Conservation (phyloP, 2,888 invertebrate genomes). For the Pterobdella sp. region DNA sequence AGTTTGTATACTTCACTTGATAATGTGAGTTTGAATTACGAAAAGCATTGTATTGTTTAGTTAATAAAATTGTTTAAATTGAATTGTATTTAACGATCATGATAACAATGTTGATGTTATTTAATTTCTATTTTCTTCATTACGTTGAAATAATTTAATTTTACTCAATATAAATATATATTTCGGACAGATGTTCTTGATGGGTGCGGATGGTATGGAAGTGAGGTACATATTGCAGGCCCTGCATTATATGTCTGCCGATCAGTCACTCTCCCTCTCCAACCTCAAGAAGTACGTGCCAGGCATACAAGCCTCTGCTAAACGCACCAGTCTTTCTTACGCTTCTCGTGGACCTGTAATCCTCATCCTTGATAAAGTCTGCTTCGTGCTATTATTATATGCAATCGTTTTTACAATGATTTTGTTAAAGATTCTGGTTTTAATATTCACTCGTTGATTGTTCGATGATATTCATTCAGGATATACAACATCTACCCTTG, state of each 20-base stretch:
- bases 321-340: slow-evolving; percentile 9
- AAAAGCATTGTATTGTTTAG: too few relatives aligned
- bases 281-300: slow-evolving; percentile 17
- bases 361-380: slow-evolving; percentile 46
- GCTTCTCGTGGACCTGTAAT: slow-evolving; percentile 39
- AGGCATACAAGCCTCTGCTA: slow-evolving; percentile 19
- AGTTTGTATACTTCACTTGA: too few relatives aligned
- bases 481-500: slow-evolving; percentile 70
- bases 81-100: too few relatives aligned
- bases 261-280: neutral
- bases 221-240: slow-evolving; percentile 27
- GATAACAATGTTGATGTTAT: too few relatives aligned
- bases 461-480: slow-evolving; percentile 50
- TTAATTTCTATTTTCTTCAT: too few relatives aligned
- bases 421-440: neutral
- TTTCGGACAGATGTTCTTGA: slow-evolving; percentile 33
- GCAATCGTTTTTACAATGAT: neutral
- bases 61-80: too few relatives aligned
- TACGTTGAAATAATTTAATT: too few relatives aligned
- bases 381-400: neutral
- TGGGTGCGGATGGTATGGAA: slow-evolving; percentile 29
- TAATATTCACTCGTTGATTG: neutral
- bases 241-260: slow-evolving; percentile 28
- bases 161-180: too few relatives aligned
- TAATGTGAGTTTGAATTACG: too few relatives aligned